Base-by-base conservation (phyloP, 2,797 vertebrate genomes). In the Bovichtus diacanthus region DNA sequence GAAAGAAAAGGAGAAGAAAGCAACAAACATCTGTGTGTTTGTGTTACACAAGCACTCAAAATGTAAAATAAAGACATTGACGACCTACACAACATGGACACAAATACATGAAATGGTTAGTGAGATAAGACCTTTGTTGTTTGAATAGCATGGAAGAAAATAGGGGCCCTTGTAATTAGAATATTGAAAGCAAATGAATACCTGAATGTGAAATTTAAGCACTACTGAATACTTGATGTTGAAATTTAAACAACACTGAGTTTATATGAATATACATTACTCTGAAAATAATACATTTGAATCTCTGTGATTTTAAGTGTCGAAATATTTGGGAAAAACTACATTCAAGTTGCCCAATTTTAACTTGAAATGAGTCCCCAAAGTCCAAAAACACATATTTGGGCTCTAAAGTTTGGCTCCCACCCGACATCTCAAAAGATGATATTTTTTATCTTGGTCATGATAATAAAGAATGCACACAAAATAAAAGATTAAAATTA, bases 111-210 rank as follows among this genome's bases (percentile, higher is more conserved):
- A 53, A 73, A 55, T 61, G 38, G 34, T 59, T 43, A 55, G 27
- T 65, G 60, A 84, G 68, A 80, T 73, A 78, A 87, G 81, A 87
- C 82, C 27, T 50, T 76, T 58, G 66, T 51, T 75, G 56, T 65
- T 53, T 56, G 23, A 56, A 70, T 8, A 1, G 9, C 41, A 27
- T 36, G 71, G 63, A 83, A 63, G 56, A 47, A 55, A 63, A 63
- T 9, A 47, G 58, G 34, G 0, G 2, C 34, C 16, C 2, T 2
- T 51, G 66, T 21, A 31, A 64, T 11, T 18, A 16, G 9, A 62
- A 51, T 27, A 7, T 29, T 12, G 11, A n/a, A 62, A 62, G 21
- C 8, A 44, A 62, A 68, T 2, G 1, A 62, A 56, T 15, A 15
- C 5, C 27, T 54, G 2, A 7, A 7, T 29, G 39, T 64, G 27